phyloP scores from a whole-genome alignment of 2,888 invertebrate species.

The Esperia sulphurella region DNA sequence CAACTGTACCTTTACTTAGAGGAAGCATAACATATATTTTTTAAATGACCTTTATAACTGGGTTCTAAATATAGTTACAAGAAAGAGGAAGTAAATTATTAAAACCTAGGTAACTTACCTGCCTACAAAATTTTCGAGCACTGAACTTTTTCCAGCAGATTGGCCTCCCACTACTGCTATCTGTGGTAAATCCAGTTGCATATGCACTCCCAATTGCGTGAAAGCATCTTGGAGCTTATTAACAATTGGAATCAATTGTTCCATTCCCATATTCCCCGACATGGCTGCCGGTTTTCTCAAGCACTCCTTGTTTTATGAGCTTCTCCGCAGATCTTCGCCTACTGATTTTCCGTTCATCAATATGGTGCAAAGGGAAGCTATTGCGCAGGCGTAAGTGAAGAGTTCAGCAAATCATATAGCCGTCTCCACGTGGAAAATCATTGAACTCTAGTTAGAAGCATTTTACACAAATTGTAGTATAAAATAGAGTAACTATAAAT shows the following conservation, averaged over 20 bases:
- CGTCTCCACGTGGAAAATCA: constrained; percentile 17
- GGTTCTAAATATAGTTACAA: too few relatives aligned
- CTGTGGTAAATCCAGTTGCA: constrained; percentile 99
- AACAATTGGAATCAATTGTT: constrained; percentile 99
- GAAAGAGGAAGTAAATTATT: neutral
- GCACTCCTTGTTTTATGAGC: constrained; percentile 65
- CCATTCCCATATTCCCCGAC: constrained; percentile 93
- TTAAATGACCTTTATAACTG: too few relatives aligned
- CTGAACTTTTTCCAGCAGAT: constrained; percentile 99
- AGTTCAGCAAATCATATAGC: constrained; percentile 27
- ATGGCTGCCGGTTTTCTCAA: constrained; percentile 71
- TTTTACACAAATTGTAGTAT: too few relatives aligned
- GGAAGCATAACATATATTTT: too few relatives aligned
- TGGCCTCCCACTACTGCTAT: constrained; percentile 99
- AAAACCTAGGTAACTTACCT: constrained; percentile 82
- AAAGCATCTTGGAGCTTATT: constrained; percentile 99
- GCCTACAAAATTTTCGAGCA: constrained; percentile 99
- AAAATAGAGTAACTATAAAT: too few relatives aligned
- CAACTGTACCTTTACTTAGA: too few relatives aligned
- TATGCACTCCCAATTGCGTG: constrained; percentile 97
- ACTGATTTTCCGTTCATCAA: constrained; percentile 75
- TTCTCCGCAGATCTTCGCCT: constrained; percentile 67
- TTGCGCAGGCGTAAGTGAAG: constrained; percentile 62
- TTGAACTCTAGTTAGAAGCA: neutral
- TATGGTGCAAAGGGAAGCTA: constrained; percentile 41